Base-by-base conservation (phyloP, 23 tunicate genomes). In the Ascidia mentula region DNA sequence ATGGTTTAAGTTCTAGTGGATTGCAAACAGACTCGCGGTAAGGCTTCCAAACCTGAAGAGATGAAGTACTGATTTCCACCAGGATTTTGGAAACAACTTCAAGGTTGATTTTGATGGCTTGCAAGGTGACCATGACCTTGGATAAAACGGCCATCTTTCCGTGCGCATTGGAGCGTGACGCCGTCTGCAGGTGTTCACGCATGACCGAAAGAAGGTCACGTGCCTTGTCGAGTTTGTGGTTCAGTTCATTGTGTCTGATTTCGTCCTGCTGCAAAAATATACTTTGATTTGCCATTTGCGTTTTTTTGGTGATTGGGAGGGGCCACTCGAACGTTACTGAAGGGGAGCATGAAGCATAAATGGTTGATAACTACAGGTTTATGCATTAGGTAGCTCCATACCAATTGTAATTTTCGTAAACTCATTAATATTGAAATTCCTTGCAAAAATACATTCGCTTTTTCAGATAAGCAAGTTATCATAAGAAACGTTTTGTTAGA, bases 71-170 rank as follows among this genome's bases (percentile, higher is more conserved):
- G 12, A 77, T 32, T 39, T 38, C 37, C 42, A 77, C 80, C 18
- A 46, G 33, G 15, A 77, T n/a, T 46, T 77, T 77, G 1, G 80
- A 77, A 45, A 77, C 80, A 2, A 77, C 37, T 40, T 77, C 80
- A 32, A 77, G n/a, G 37, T 32, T 77, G 38, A 36, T 17, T 46
- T 69, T 77, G 24, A 77, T 46, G 36, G 32, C 80, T 45, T 46
- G 59, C 37, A 77, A 45, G 7, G 80, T 77, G 36, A 26, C 31
- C 80, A 77, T 77, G 37, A 77, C 80, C 37, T 77, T 77, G 80
- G 35, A 31, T 18, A 77, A 77, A 13, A 77, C 60, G 0, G 80
- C 69, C 5, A 38, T 28, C 31, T 77, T 77, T 46, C 80, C 80
- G 38, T 77, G 80, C 34, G 80, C 80, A 31, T 18, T 45, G 28